phyloP scores from a whole-genome alignment of 64 coral and sea anemone genomes.

The Porites australiensis region DNA sequence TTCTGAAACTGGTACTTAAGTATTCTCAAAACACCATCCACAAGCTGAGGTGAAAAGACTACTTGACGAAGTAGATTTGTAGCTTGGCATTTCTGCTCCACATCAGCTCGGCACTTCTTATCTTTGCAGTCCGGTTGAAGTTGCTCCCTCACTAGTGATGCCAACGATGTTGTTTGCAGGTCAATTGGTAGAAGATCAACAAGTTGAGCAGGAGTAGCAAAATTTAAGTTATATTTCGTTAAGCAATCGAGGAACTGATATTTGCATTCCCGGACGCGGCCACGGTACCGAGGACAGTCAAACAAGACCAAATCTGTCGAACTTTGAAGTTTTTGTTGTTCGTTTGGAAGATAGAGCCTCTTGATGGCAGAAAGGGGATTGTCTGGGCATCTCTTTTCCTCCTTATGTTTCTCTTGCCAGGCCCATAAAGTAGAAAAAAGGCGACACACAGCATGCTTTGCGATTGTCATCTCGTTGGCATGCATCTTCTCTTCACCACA shows the following conservation, averaged over 20 bases:
- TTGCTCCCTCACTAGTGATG: constrained; percentile 68
- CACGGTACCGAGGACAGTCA: constrained; percentile 31
- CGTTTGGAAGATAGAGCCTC: constrained; percentile 72
- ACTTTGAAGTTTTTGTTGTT: constrained; percentile 35
- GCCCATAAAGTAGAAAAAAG: constrained; percentile 67
- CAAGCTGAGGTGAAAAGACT: constrained; percentile 61
- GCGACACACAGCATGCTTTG: constrained; percentile 68
- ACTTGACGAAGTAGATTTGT: constrained; percentile 49
- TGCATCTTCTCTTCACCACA: constrained; percentile 64
- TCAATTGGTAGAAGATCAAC: constrained; percentile 63
- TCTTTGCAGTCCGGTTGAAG: constrained; percentile 60
- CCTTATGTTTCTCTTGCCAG: not conserved
- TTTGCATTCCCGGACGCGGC: not conserved
- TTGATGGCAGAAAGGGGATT: constrained; percentile 13
- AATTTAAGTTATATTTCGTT: not conserved
- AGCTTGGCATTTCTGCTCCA: constrained; percentile 47
- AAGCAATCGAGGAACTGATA: constrained; percentile 35
- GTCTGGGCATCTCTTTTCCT: not conserved
- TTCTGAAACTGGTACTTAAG: constrained; percentile 63
- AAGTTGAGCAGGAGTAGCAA: constrained; percentile 29
- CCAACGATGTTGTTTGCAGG: constrained; percentile 51
- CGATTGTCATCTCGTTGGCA: constrained; percentile 63
- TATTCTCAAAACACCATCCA: constrained; percentile 73
- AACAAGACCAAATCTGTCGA: constrained; percentile 69
- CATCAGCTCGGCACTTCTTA: constrained; percentile 48